Base-by-base conservation (phyloP, 2,888 invertebrate genomes). In the Hecatera dysodea region DNA sequence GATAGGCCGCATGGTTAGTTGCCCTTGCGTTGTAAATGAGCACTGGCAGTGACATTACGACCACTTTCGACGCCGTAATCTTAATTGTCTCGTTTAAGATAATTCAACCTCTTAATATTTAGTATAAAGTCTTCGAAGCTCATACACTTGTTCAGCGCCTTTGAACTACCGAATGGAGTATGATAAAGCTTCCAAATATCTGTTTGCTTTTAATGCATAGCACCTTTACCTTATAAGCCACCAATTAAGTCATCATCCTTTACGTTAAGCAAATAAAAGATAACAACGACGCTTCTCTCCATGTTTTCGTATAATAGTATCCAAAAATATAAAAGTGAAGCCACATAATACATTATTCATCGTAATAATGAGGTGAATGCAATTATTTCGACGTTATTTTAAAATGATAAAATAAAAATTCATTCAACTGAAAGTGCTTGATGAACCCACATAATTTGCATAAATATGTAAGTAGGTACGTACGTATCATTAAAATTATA, bases 51-150 rank as follows among this genome's bases (percentile, higher is more conserved):
- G 89, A 88, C 88, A 88, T 90, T 90, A 90, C 87, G 86, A 86
- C 87, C 91, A 92, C 91, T 91, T 90, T 89, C 82, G 78, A 87
- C 85, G 80, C 76, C 80, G 87, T 90, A 90, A 93, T 92, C 93
- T 92, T 91, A 92, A 93, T 90, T 89, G 87, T 87, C 69, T 78
- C 87, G 88, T 90, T 92, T 89, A 88, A 93, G 93, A 93, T 93
- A 91, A 87, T 90, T 88, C 85, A 85, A 87, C 81, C 86, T 82
- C 88, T 85, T 79, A 79, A 78, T 82, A 88, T 87, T 87, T 82
- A 80, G 83, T 88, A 89, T 89, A 85, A 87, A 90, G 88, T 85
- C 88, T 88, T 89, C 84, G 83, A 86, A 87, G 86, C 86, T 87
- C 84, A 87, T 86, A 86, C 84, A 78, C 85, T 83, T 84, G 80